phyloP scores from a whole-genome alignment of 2,888 invertebrate genomes.

The Geophilus truncorum region DNA sequence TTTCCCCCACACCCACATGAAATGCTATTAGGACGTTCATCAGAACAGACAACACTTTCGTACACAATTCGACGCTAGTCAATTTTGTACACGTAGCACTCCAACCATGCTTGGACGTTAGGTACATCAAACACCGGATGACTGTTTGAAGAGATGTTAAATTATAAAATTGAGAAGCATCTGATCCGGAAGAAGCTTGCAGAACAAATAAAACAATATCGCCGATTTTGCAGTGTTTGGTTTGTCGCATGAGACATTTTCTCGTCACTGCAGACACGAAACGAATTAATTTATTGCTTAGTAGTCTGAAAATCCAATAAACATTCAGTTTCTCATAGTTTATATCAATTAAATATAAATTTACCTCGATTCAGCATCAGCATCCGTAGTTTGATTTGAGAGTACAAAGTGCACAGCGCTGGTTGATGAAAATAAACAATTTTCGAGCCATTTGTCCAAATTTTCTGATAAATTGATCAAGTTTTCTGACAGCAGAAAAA shows the following conservation, averaged over 20 bases:
- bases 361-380: background rate
- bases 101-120: slow-evolving; percentile 34
- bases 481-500: background rate
- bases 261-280: background rate
- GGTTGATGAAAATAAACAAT: background rate
- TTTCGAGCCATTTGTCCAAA: background rate
- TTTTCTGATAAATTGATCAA: background rate
- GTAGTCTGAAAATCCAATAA: background rate
- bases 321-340: background rate
- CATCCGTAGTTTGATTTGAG: background rate
- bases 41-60: slow-evolving; percentile 27
- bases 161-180: slow-evolving; percentile 35
- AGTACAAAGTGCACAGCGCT: background rate
- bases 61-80: background rate
- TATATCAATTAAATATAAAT: background rate
- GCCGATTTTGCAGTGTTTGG: background rate
- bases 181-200: slow-evolving; percentile 28
- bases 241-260: background rate
- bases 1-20: slow-evolving; percentile 8
- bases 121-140: slow-evolving; percentile 33
- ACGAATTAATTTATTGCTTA: background rate
- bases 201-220: slow-evolving; percentile 28
- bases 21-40: slow-evolving; percentile 35
- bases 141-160: slow-evolving; percentile 34
- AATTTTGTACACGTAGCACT: background rate